Base-by-base conservation (phyloP, 2,113 vertebrate genomes). In the Rhinoderma darwinii region DNA sequence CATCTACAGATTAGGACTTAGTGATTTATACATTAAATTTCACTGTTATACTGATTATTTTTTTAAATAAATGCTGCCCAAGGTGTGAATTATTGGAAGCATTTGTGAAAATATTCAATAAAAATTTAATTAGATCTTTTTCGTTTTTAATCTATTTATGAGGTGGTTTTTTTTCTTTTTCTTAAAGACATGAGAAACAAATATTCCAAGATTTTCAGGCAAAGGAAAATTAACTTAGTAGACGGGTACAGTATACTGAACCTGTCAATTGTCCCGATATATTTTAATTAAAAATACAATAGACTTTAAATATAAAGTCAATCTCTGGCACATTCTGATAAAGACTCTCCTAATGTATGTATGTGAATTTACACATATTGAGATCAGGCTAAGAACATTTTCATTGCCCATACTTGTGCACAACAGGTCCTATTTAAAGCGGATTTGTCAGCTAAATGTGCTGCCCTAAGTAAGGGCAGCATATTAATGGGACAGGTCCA, bases 1-100 rank as follows among this genome's bases (percentile, higher is more conserved):
- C 81, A 70, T 54, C 51, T 51, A 51, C 51, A 79, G 74, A 78
- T 79, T 80, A 86, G 59, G 47, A 72, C 77, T 86, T 47, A 39
- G 75, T 68, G 84, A 78, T 86, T 86, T 86, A 66, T 78, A 78
- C 59, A 78, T 78, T 68, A 47, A 35, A 78, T 54, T 63, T 44
- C 35, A 41, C n/a, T 27, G 51, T 12, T 6, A 74, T 39, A 59
- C 73, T 85, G 73, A 85, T 77, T 85, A 61, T 41, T 54, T 76
- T 30, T 51, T 39, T 37, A 70, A 79, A 61, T 70, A 80, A 80
- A 80, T 54, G 43, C 37, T 72, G 59, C 25, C 25, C 47, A 15
- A 70, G 43, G 66, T 80, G 75, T 41, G 17, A 86, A 70, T 51
- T 70, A 79, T 78, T 15, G 5, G 15, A 43, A 4, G 47, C 82